Base-by-base conservation (phyloP, 1,140 invertebrate species). In the Drosophila insularis region DNA sequence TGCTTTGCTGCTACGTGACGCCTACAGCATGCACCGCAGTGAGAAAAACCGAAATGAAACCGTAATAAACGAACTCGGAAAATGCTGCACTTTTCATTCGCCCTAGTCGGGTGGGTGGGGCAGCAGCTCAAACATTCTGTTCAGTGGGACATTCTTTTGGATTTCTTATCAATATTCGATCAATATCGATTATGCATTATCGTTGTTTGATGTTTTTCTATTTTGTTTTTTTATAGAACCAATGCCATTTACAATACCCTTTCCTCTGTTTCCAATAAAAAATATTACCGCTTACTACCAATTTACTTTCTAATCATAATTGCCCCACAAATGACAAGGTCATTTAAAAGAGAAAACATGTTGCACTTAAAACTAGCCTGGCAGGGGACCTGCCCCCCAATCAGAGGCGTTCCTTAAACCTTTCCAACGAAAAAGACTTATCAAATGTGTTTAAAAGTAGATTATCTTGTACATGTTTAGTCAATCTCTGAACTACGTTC, bases 11-110 rank as follows among this genome's bases (percentile, higher is more conserved):
- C 63, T 80, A 89, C 84, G 80, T 84, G 85, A 70, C 77, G 69
- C 84, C 80, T 68, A 62, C 65, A 58, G 74, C 85, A 87, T 84
- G 72, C 65, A 63, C 75, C 53, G 43, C 21, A 46, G 19, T 14
- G 19, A 17, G 8, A 2, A 19, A 2, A 43, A 43, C 40, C 14
- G 40, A 17, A 50, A 11, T 13, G 11, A 13, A 37, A 37, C 35
- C 11, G 35, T 1, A 37, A 27, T 5, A 27, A 27, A 27, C 27
- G 5, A 27, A 37, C 35, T 13, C 11, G 10, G 35, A 13, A 37
- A 11, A 4, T 37, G 35, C 35, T 46, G 43, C 43, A 50, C 43
- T 50, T 21, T 19, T 50, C 43, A 1, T 2, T 17, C 43, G 8
- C 8, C 19, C 4, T 14, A 17, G 40, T 10, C 1, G 14, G 1